A percentile compares a stretch with the other conserved stretches of the same genome.
Evolutionary conservation across 2,888 invertebrate species (phyloP).

Genomic region (Caradrina clavipalpis): DNA sequence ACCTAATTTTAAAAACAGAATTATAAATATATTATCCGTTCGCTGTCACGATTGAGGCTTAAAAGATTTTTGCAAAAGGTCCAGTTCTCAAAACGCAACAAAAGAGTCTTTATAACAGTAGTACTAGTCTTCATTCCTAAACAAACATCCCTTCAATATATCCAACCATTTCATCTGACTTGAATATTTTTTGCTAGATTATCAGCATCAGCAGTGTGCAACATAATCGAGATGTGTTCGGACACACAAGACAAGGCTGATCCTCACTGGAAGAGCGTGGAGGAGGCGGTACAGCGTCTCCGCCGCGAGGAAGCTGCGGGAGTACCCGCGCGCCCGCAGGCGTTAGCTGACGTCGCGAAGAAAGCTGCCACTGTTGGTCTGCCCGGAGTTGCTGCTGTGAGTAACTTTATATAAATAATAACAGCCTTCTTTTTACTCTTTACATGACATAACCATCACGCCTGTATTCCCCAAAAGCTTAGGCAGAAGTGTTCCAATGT

Average conservation of each 20-base stretch:
- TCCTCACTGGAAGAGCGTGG: constrained; percentile 75
- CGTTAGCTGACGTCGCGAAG: constrained; percentile 72
- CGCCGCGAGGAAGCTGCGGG: constrained; percentile 75
- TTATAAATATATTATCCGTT: background rate
- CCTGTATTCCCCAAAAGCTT: too few relatives aligned
- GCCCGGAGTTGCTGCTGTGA: constrained; percentile 82
- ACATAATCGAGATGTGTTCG: constrained; percentile 81
- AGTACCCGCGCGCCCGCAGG: constrained; percentile 74
- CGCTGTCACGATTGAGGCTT: background rate
- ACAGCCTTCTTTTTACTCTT: too few relatives aligned
- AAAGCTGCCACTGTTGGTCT: constrained; percentile 76
- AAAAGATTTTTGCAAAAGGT: background rate
- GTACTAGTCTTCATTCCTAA: too few relatives aligned
- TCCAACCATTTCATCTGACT: too few relatives aligned
- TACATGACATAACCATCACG: too few relatives aligned
- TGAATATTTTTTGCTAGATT: constrained; percentile 68
- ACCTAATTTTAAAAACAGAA: background rate
- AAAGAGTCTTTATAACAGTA: too few relatives aligned
- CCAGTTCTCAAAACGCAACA: background rate
- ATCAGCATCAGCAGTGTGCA: constrained; percentile 80
- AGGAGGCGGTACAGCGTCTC: constrained; percentile 72
- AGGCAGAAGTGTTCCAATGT: too few relatives aligned
- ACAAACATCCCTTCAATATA: too few relatives aligned
- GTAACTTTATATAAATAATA: constrained; percentile 43
- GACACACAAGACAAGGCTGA: constrained; percentile 72